phyloP scores from a whole-genome alignment of 1,140 invertebrate genomes.

The Elysia chlorotica region DNA sequence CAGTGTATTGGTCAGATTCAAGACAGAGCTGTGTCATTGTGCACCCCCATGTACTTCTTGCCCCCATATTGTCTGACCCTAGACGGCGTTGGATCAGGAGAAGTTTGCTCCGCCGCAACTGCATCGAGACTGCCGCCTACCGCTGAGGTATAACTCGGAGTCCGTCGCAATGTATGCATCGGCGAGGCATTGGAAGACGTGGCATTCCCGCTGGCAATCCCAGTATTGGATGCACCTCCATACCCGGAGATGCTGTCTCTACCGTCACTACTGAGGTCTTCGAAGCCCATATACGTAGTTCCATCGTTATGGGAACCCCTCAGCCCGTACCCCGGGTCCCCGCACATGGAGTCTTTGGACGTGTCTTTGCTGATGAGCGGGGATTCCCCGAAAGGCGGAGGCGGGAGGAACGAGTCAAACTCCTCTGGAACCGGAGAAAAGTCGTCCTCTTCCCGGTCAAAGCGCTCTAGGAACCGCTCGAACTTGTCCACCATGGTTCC shows the following conservation, averaged over 20 bases:
- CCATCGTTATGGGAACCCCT: not conserved
- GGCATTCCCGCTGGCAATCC: not conserved
- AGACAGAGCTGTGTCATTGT: too few relatives aligned
- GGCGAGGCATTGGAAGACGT: slow-evolving; percentile 1
- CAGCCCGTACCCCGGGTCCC: too few relatives aligned
- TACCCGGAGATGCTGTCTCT: not conserved
- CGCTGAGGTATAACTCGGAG: slow-evolving; percentile 46
- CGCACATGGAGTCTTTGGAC: too few relatives aligned
- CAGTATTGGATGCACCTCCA: not conserved
- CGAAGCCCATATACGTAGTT: not conserved
- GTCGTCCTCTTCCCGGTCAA: too few relatives aligned
- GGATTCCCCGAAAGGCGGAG: not conserved
- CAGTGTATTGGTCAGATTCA: too few relatives aligned
- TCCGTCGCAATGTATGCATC: slow-evolving; percentile 29
- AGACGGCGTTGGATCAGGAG: slow-evolving; percentile 5
- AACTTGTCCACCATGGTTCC: not conserved
- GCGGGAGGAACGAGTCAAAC: not conserved
- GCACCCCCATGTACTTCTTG: slow-evolving; percentile 21
- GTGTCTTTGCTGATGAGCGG: too few relatives aligned
- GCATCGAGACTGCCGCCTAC: slow-evolving; percentile 26
- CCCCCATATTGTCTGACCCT: slow-evolving; percentile 36
- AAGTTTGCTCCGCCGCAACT: not conserved
- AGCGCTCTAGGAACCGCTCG: not conserved
- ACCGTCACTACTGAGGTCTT: not conserved
- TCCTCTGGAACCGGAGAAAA: not conserved